phyloP scores from a whole-genome alignment of 2,888 invertebrate genomes.

The Nephrotoma flavescens region DNA sequence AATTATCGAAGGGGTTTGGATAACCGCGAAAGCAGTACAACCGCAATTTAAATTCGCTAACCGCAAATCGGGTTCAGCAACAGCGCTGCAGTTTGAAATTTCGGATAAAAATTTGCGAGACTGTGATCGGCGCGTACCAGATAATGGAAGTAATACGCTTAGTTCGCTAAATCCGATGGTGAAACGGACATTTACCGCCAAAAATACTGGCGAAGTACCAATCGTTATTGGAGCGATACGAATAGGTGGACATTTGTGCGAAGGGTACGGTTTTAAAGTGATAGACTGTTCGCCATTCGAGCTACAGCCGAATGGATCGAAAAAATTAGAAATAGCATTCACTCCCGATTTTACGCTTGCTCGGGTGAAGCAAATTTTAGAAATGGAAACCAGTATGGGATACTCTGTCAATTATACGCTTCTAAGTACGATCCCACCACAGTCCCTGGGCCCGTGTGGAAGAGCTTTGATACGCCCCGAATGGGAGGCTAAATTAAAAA shows the following conservation, averaged over 20 bases:
- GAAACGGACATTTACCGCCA: conserved; percentile 65
- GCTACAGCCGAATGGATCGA: conserved; percentile 54
- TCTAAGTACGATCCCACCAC: conserved; percentile 43
- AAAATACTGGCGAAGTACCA: conserved; percentile 84
- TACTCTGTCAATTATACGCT: conserved; percentile 50
- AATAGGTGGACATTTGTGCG: conserved; percentile 52
- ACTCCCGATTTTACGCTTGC: conserved; percentile 77
- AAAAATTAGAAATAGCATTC: conserved; percentile 71
- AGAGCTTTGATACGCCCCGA: conserved; percentile 51
- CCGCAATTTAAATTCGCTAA: conserved; percentile 83
- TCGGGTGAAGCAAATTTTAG: conserved; percentile 48
- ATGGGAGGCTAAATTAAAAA: conserved; percentile 63
- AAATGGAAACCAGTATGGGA: conserved; percentile 45
- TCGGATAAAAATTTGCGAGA: conserved; percentile 40
- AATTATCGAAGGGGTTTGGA: conserved; percentile 67
- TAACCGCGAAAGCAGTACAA: conserved; percentile 71
- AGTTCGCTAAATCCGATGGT: not conserved
- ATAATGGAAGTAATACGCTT: conserved; percentile 13
- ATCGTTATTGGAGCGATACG: conserved; percentile 52
- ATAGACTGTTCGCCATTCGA: conserved; percentile 58
- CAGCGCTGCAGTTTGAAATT: conserved; percentile 68
- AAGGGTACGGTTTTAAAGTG: conserved; percentile 67
- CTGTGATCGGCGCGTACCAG: conserved; percentile 30
- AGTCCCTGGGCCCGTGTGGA: conserved; percentile 53
- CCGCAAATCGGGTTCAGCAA: conserved; percentile 59